Evolutionary conservation across 2,888 invertebrate species (phyloP), one percentile per base, ranked within the genome.

Genomic region (Apamea anceps): DNA sequence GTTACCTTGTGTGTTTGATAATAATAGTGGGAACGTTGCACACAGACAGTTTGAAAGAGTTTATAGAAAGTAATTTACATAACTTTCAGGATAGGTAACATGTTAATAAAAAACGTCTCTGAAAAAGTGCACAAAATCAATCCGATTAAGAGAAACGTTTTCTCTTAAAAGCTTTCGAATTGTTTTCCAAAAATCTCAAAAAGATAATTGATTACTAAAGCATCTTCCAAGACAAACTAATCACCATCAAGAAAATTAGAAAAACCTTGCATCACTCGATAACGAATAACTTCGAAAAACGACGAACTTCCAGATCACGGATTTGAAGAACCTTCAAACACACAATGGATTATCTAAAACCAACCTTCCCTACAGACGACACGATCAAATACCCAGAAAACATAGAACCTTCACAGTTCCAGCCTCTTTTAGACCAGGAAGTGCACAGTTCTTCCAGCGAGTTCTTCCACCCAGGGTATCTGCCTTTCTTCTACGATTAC

Each of bases 401-500:
- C 12, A 4, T 81, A 15, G 78, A 84, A n/a, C 75, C 71, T 32
- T 45, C 77, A 0, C 85, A 85, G 25, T 85, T 80, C 10, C 87
- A 89, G 15, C 84, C 90, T 13, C 25, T 85, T n/a, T 12, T 83
- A 45, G 80, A 79, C 8, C 84, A 85, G 8, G 87, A 90, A n/a
- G 72, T 83, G 7, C 85, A 86, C 25, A 84, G 79, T 45, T 84
- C 80, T 1, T 62, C 81, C 15, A 91, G 90, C 72, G 93, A 93
- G 12, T 78, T 90, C 8, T 87, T 90, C 48, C 88, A 91, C 13
- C 91, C 90, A 4, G 91, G 89, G 25, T 95, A 93, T 77, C 85
- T 95, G 72, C 95, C 95, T 1, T 92, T 95, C 88, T 91, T 92
- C 79, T 95, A 94, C 81, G 95, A 95, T 28, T 92, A 92, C 45